Evolutionary conservation across 2,888 invertebrate species (phyloP).

Genomic region (Erebia ligea): DNA sequence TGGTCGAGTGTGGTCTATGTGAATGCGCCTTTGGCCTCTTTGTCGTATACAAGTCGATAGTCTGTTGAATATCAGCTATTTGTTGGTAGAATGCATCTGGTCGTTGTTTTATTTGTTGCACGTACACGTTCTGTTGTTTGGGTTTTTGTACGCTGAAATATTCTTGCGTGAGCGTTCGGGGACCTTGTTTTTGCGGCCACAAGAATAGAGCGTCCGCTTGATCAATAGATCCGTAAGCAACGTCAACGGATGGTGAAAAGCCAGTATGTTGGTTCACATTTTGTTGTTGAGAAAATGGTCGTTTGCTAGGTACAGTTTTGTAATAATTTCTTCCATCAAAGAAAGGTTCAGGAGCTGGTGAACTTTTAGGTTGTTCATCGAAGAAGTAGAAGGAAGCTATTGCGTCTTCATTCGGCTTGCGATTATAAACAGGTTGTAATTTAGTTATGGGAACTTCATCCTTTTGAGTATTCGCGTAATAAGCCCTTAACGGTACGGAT

Average conservation of each 20-base stretch:
- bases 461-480: constrained; percentile 82
- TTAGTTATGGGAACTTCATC: constrained; percentile 81
- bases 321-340: constrained; percentile 77
- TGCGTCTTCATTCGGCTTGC: constrained; percentile 71
- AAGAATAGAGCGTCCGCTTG: constrained; percentile 74
- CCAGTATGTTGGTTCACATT: constrained; percentile 63
- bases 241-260: constrained; percentile 68
- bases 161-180: constrained; percentile 77
- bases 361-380: constrained; percentile 84
- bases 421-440: constrained; percentile 75
- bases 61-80: constrained; percentile 86
- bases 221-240: constrained; percentile 74
- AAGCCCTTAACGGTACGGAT: constrained; percentile 84
- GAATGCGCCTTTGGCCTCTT: constrained; percentile 79
- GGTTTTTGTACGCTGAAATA: constrained; percentile 80
- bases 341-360: constrained; percentile 80
- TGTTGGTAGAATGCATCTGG: constrained; percentile 85
- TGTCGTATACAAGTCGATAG: constrained; percentile 85
- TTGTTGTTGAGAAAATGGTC: constrained; percentile 56
- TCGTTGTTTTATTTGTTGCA: constrained; percentile 69
- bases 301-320: constrained; percentile 63
- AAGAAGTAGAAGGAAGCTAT: constrained; percentile 87
- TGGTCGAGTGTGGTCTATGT: constrained; percentile 65
- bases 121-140: constrained; percentile 63
- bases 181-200: constrained; percentile 80